Percentiles rank a stretch among this genome's conserved stretches.
Evolutionary conservation across 1,140 invertebrate species (phyloP).

Genomic region (Marisa cornuarietis): DNA sequence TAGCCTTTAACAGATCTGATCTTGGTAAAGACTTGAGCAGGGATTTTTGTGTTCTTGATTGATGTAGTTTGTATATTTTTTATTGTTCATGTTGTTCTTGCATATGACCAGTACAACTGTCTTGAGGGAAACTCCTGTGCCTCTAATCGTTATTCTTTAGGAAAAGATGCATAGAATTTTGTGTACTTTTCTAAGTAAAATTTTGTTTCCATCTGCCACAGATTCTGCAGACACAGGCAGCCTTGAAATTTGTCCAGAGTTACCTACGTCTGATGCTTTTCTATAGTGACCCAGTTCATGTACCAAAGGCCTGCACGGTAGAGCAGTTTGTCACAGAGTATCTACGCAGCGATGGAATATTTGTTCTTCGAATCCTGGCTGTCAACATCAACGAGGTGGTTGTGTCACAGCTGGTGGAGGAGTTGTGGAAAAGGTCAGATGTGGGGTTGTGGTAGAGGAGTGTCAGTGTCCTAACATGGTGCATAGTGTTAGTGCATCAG

Average conservation of each 20-base stretch:
- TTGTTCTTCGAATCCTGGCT: constrained; percentile 42
- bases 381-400: constrained; percentile 42
- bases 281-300: not conserved
- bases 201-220: not conserved
- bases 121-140: too few relatives aligned
- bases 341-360: constrained; percentile 40
- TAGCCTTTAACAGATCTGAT: too few relatives aligned
- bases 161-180: too few relatives aligned
- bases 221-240: constrained; percentile 17
- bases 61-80: too few relatives aligned
- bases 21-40: too few relatives aligned
- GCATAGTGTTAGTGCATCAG: too few relatives aligned
- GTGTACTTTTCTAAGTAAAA: not conserved
- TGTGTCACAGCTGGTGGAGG: constrained; percentile 27
- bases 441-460: not conserved
- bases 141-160: too few relatives aligned
- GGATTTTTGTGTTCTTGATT: too few relatives aligned
- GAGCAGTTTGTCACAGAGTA: constrained; percentile 35
- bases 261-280: constrained; percentile 33
- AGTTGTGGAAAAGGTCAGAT: constrained; percentile 9
- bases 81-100: too few relatives aligned
- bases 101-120: too few relatives aligned
- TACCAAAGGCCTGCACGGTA: constrained; percentile 17
- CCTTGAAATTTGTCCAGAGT: constrained; percentile 28
- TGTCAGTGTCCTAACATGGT: not conserved